These are phyloP conservation scores for Balearica regulorum DNA, from an alignment of 2,797 vertebrate species.

Conservation along the genomic window DNA sequence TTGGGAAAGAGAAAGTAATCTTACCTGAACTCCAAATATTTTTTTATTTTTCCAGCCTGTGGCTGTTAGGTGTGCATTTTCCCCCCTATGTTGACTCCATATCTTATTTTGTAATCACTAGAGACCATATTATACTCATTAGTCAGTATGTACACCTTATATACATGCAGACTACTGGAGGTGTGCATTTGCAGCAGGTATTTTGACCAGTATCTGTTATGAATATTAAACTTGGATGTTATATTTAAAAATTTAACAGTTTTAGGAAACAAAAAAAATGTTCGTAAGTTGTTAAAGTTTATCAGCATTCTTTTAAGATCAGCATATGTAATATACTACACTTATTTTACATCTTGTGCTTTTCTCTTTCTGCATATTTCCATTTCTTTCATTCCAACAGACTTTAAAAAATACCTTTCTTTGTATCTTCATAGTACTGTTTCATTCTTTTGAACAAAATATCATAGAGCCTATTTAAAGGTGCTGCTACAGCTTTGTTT, in stretches of 20 bases:
- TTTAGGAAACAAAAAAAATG: not conserved
- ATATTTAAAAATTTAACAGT: not conserved
- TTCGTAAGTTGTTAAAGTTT: not conserved
- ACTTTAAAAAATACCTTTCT: not conserved
- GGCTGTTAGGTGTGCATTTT: not conserved
- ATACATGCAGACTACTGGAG: not conserved
- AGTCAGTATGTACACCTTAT: not conserved
- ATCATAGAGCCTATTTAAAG: not conserved
- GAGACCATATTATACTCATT: not conserved
- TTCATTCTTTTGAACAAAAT: not conserved
- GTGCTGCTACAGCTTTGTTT: not conserved
- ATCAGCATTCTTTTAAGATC: not conserved
- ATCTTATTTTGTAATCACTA: not conserved
- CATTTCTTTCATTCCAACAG: not conserved
- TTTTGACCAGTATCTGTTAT: not conserved
- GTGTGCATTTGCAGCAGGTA: not conserved
- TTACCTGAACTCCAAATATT: not conserved
- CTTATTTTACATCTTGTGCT: not conserved
- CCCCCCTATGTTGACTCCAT: not conserved
- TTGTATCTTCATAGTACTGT: not conserved
- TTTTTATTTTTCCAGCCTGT: not conserved
- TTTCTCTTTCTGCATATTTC: not conserved
- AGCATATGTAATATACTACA: not conserved
- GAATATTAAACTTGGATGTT: not conserved
- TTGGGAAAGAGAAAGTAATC: not conserved